Evolutionary conservation across 37 sponge, comb jelly and placozoan species (phyloP).

Genomic region (Bolinopsis microptera): DNA sequence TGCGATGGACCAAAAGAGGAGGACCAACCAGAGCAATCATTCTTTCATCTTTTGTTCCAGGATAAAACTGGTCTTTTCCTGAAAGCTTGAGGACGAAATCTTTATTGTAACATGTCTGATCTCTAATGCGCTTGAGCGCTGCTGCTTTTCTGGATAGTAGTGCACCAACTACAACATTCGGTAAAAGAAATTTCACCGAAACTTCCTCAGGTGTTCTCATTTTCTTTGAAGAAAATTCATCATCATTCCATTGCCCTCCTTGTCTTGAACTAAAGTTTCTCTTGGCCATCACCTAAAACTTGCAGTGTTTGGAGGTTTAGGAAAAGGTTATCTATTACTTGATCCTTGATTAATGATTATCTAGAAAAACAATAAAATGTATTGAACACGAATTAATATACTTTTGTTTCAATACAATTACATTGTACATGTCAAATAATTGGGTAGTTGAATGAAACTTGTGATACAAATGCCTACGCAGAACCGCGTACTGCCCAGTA

Average conservation of each 20-base stretch:
- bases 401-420: no score
- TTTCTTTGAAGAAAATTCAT: not conserved
- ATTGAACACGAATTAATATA: no score
- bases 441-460: no score
- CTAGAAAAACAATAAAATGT: no score
- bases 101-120: constrained; percentile 1
- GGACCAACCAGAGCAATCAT: constrained; percentile 1
- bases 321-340: no score
- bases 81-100: not conserved
- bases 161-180: constrained; percentile 9
- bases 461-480: no score
- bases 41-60: constrained; percentile 16
- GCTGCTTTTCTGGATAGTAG: constrained; percentile 4
- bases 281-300: not conserved
- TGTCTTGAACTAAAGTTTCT: not conserved
- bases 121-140: not conserved
- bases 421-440: no score
- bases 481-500: no score
- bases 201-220: not conserved
- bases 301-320: no score
- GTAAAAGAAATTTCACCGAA: not conserved
- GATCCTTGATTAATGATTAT: no score
- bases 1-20: not conserved
- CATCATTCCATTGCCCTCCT: not conserved
- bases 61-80: constrained; percentile 3